Conservation (phyloP, 2,797 vertebrate genomes). For the Ctenopoma kingsleyae region DNA sequence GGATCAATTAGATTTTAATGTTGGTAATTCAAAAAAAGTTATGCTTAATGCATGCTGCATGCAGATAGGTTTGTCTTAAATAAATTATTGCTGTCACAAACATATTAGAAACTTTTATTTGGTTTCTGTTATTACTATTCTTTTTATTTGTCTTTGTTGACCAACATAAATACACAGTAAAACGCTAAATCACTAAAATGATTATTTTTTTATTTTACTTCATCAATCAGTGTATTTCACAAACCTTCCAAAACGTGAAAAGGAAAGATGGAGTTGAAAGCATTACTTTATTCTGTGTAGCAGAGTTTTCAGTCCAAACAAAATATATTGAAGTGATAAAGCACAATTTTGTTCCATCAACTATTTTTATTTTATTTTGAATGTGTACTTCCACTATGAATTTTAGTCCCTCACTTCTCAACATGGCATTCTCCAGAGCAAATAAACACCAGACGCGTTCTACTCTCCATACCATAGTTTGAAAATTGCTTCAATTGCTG, state of each 20-base stretch:
- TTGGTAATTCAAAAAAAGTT: conserved; percentile 1
- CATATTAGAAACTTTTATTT: not conserved
- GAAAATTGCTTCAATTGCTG: conserved; percentile 38
- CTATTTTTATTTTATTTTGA: conserved; percentile 44
- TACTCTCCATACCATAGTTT: conserved; percentile 18
- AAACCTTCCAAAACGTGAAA: conserved; percentile 17
- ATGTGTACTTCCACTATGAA: conserved; percentile 1
- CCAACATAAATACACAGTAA: not conserved
- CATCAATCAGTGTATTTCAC: conserved; percentile 4
- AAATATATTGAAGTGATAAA: conserved; percentile 36
- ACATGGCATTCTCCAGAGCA: conserved; percentile 26
- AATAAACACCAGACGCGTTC: conserved; percentile 36
- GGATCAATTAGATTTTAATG: conserved; percentile 33
- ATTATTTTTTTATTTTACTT: not conserved
- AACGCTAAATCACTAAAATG: not conserved
- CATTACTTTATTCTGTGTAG: conserved; percentile 14
- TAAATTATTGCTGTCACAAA: not conserved
- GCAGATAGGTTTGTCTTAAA: conserved; percentile 12
- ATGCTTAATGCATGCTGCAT: conserved; percentile 14
- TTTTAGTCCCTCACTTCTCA: conserved; percentile 34
- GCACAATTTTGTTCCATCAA: conserved; percentile 13
- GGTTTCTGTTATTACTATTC: not conserved
- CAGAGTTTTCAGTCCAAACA: conserved; percentile 15
- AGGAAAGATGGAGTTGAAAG: conserved; percentile 15
- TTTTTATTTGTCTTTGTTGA: not conserved